Evolutionary conservation across 2,888 invertebrate species (phyloP).

Genomic region (Conops quadrifasciatus): DNA sequence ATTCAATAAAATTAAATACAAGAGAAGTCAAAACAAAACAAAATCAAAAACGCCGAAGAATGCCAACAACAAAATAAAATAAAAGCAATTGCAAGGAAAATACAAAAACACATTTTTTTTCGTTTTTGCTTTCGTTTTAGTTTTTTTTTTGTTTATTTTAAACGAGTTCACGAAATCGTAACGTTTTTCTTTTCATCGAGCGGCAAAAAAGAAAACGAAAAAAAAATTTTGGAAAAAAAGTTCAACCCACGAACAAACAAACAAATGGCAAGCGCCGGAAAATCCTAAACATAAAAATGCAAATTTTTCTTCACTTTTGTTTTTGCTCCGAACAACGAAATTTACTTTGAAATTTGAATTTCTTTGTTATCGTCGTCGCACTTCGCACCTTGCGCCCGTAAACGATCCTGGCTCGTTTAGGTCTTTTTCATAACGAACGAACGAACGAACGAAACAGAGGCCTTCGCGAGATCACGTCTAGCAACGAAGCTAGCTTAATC

Average conservation of each 20-base stretch:
- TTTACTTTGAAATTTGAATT: constrained; percentile 18
- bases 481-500: constrained; percentile 47
- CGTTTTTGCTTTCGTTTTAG: neutral
- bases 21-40: constrained; percentile 10
- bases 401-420: neutral
- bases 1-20: neutral
- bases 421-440: neutral
- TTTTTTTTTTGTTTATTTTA: too few species aligned
- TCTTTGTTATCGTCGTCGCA: neutral
- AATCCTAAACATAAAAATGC: constrained; percentile 29
- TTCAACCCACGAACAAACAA: constrained; percentile 7
- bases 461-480: constrained; percentile 43
- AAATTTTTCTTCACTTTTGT: constrained; percentile 23
- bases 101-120: constrained; percentile 1
- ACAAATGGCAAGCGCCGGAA: constrained; percentile 22
- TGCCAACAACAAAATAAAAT: neutral
- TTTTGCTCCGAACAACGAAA: constrained; percentile 24
- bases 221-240: constrained; percentile 28
- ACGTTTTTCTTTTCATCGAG: neutral
- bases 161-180: neutral
- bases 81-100: constrained; percentile 20
- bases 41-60: too few species aligned
- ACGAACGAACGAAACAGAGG: constrained; percentile 2
- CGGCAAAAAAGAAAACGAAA: constrained; percentile 24
- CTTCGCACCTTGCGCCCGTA: constrained; percentile 31